Evolutionary conservation across 2,888 invertebrate genomes (phyloP).

Genomic region (Suillia variegata): DNA sequence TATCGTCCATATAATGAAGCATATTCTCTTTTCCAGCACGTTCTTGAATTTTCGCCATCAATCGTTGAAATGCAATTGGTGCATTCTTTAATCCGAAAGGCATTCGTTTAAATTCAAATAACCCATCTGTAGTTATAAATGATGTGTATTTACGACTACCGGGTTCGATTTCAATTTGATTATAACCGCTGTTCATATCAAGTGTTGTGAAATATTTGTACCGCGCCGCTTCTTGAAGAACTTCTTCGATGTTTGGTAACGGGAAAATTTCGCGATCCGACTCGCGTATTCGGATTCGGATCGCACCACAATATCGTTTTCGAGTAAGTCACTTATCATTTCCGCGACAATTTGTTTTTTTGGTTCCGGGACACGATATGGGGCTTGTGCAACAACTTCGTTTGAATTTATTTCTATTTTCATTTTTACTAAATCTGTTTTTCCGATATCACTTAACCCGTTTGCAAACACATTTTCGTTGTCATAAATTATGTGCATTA

Average conservation of each 20-base stretch:
- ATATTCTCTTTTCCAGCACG: neutral
- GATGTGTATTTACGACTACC: neutral
- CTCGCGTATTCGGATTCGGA: constrained; percentile 27
- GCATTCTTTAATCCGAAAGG: constrained; percentile 14
- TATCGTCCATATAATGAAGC: neutral
- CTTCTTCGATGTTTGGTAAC: constrained; percentile 26
- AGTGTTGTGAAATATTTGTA: constrained; percentile 20
- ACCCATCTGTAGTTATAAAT: constrained; percentile 11
- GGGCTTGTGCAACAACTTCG: constrained; percentile 13
- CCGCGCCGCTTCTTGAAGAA: constrained; percentile 17
- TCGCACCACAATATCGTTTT: constrained; percentile 23
- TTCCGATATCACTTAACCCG: too few species aligned
- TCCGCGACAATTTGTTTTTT: constrained; percentile 17
- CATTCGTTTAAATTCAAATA: constrained; percentile 23
- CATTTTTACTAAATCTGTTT: constrained; percentile 22
- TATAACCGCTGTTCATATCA: constrained; percentile 23
- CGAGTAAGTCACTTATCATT: constrained; percentile 23
- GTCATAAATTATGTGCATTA: too few species aligned
- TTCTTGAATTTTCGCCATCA: neutral
- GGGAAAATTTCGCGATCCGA: constrained; percentile 26
- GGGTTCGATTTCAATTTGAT: constrained; percentile 15
- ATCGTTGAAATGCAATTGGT: neutral
- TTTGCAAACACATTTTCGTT: too few species aligned
- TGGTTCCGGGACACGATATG: constrained; percentile 24
- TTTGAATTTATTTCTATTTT: constrained; percentile 19